Evolutionary conservation across 2,888 invertebrate species (phyloP).

Genomic region (Hydrotaea diabolus): DNA sequence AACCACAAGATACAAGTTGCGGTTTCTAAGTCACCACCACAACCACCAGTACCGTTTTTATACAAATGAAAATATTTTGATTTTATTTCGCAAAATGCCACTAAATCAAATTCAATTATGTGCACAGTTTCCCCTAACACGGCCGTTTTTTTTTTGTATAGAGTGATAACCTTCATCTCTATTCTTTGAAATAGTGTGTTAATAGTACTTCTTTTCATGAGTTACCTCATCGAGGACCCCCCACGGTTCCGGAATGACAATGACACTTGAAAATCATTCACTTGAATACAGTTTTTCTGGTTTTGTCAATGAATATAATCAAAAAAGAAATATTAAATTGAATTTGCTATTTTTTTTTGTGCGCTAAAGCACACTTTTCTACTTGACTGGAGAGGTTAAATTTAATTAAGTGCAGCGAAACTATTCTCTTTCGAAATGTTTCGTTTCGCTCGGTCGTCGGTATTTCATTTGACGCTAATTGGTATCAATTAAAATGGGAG

Average conservation of each 20-base stretch:
- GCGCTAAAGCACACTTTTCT: slow-evolving; percentile 61
- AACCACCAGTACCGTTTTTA: slow-evolving; percentile 18
- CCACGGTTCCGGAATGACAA: slow-evolving; percentile 38
- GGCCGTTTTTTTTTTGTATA: slow-evolving; percentile 18
- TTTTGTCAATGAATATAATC: slow-evolving; percentile 48
- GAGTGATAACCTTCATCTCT: too few species aligned
- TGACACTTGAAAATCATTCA: slow-evolving; percentile 66
- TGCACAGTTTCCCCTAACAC: slow-evolving; percentile 29
- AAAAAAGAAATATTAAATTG: slow-evolving; percentile 47
- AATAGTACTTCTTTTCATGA: slow-evolving; percentile 46
- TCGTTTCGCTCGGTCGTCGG: background rate
- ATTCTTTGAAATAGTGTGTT: slow-evolving; percentile 49
- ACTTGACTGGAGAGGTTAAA: slow-evolving; percentile 66
- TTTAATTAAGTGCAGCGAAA: slow-evolving; percentile 62
- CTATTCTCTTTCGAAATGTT: slow-evolving; percentile 46
- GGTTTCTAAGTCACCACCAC: slow-evolving; percentile 42
- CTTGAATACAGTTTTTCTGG: slow-evolving; percentile 54
- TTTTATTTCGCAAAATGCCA: slow-evolving; percentile 29
- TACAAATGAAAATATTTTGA: slow-evolving; percentile 55
- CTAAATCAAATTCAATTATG: slow-evolving; percentile 5
- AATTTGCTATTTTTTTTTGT: slow-evolving; percentile 20
- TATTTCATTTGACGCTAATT: slow-evolving; percentile 58
- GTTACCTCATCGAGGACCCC: background rate
- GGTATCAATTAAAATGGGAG: slow-evolving; percentile 58
- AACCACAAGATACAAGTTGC: slow-evolving; percentile 20